Evolutionary conservation across 1,140 invertebrate species (phyloP), one percentile per base, ranked within the genome.

Genomic region (Trachymyrmex cornetzi): DNA sequence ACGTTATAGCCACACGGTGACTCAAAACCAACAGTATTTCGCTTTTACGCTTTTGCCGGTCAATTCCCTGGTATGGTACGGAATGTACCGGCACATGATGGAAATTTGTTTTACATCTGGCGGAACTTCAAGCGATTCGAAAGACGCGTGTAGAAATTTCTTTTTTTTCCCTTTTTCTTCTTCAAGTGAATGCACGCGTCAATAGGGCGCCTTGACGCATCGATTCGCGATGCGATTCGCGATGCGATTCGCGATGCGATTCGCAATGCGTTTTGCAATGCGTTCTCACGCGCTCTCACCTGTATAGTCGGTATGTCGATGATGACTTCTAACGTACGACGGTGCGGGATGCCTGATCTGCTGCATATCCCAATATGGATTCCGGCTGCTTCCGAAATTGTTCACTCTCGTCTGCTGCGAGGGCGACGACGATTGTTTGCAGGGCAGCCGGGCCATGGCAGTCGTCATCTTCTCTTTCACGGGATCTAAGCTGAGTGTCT

Each of bases 381-480:
- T 91, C 69, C 92, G 89, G 24, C 90, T 91, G 77, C 88, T 92
- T 30, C 87, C 91, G 53, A 94, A 93, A 89, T 91, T 93, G 88
- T 93, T 94, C 74, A 93, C 88, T 86, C 91, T 92, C 87, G 92
- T 87, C 66, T 93, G 94, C 86, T 95, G 94, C 85, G 93, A 92
- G 79, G 94, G 93, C 74, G 93, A 91, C 81, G 92, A 92, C 50
- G 92, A 87, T 92, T 94, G 94, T 90, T 95, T 95, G 91, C 94
- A 95, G 86, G 95, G 94, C 88, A 95, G 93, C 92, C 95, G 94
- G 48, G 94, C 94, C 95, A 95, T 95, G 87, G 95, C 93, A 92
- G 94, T 94, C 94, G 94, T 95, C 95, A 95, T 95, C 92, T 93
- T 94, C 84, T 91, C 38, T 44, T 44, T 77, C 53, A 27, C 55